phyloP scores from a whole-genome alignment of 2,888 invertebrate genomes.

The Athalia cordata region DNA sequence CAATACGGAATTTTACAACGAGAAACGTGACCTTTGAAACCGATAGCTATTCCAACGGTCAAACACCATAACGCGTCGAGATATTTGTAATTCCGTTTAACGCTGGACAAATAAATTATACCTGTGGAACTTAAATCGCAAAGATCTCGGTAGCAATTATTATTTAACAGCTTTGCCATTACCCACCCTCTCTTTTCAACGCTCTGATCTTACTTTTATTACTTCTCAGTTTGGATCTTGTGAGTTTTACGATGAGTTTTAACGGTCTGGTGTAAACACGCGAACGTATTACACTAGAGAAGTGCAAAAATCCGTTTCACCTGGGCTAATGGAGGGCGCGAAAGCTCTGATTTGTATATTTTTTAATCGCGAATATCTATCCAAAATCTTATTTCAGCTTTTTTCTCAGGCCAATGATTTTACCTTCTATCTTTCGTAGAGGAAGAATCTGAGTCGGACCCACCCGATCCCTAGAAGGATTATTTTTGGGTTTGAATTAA shows the following conservation, averaged over 20 bases:
- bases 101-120: slow-evolving; percentile 23
- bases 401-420: too few species aligned
- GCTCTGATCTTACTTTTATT: slow-evolving; percentile 34
- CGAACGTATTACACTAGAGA: slow-evolving; percentile 22
- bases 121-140: slow-evolving; percentile 33
- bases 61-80: not conserved
- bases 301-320: slow-evolving; percentile 10
- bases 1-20: not conserved
- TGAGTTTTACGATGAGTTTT: slow-evolving; percentile 39
- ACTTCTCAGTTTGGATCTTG: slow-evolving; percentile 40
- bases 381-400: too few species aligned
- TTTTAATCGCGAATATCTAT: not conserved
- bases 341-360: slow-evolving; percentile 9
- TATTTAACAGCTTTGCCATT: slow-evolving; percentile 40
- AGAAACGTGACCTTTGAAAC: not conserved
- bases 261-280: slow-evolving; percentile 43
- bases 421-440: too few species aligned
- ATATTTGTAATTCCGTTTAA: slow-evolving; percentile 15
- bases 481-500: not conserved
- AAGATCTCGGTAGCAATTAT: slow-evolving; percentile 39
- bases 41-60: not conserved
- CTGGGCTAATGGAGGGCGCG: not conserved
- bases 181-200: slow-evolving; percentile 1
- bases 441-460: too few species aligned
- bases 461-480: not conserved